A percentile compares a stretch with the other conserved stretches of the same genome.
Evolutionary conservation across 2,797 vertebrate species (phyloP).

Genomic region (Gallinago solitaria): DNA sequence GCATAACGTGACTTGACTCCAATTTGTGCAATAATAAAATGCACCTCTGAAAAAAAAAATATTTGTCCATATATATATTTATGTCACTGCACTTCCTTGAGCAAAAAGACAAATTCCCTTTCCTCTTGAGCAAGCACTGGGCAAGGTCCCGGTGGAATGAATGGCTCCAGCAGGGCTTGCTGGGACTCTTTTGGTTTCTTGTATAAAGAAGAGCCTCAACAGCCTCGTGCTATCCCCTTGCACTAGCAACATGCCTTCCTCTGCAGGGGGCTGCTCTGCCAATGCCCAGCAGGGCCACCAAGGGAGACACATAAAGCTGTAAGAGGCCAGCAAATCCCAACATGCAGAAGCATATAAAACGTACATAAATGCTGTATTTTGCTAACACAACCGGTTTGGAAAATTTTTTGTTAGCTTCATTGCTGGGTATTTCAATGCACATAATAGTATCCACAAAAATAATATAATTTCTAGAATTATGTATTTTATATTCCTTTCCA

Average conservation of each 20-base stretch:
- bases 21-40: background rate
- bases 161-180: background rate
- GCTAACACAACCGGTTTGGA: background rate
- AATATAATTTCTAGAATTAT: rapidly evolving
- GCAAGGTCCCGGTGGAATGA: background rate
- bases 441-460: background rate
- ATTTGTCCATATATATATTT: background rate
- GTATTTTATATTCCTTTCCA: background rate
- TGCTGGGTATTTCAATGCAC: background rate
- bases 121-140: background rate
- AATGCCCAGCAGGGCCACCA: background rate
- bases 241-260: background rate
- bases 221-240: background rate
- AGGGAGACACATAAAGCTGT: constrained; percentile 35
- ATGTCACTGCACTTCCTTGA: background rate
- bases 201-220: rapidly evolving
- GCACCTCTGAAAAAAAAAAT: background rate
- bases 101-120: background rate
- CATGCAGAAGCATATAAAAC: constrained; percentile 24
- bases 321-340: constrained; percentile 34
- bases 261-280: background rate
- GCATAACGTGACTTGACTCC: background rate
- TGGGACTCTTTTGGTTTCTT: background rate
- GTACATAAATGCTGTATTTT: background rate
- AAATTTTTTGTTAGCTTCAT: background rate